Percentiles rank a stretch among this genome's conserved stretches.
Evolutionary conservation across 2,113 vertebrate genomes (phyloP).

Genomic region (Trichechus manatus): DNA sequence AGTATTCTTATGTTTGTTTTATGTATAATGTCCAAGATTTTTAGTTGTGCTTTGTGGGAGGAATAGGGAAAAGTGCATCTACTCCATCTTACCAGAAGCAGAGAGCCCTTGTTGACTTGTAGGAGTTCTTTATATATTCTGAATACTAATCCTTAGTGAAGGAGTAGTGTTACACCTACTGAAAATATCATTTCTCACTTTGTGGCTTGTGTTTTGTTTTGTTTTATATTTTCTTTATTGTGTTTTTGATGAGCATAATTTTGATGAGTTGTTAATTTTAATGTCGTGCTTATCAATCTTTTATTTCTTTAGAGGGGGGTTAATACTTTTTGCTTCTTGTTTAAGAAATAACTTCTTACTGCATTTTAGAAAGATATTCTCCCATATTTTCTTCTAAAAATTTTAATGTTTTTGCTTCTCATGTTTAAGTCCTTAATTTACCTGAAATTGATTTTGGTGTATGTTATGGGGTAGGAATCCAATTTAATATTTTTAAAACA

Average conservation of each 20-base stretch:
- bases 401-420: not conserved
- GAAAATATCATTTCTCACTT: not conserved
- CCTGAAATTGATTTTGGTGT: conserved; percentile 38
- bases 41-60: not conserved
- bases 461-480: not conserved
- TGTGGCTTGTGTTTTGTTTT: not conserved
- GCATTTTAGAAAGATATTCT: conserved; percentile 3
- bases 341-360: not conserved
- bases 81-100: not conserved
- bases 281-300: not conserved
- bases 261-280: not conserved
- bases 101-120: not conserved
- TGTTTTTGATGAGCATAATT: not conserved
- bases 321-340: conserved; percentile 6
- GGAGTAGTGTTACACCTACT: not conserved
- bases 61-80: not conserved
- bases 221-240: not conserved
- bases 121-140: not conserved
- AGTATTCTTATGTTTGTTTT: not conserved
- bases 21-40: not conserved
- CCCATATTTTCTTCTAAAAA: not conserved
- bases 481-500: conserved; percentile 39
- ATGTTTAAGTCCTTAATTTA: conserved; percentile 4
- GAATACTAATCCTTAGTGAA: not conserved
- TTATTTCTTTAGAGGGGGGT: not conserved